phyloP scores from a whole-genome alignment of 2,888 invertebrate genomes.

The Drosophila formosana region DNA sequence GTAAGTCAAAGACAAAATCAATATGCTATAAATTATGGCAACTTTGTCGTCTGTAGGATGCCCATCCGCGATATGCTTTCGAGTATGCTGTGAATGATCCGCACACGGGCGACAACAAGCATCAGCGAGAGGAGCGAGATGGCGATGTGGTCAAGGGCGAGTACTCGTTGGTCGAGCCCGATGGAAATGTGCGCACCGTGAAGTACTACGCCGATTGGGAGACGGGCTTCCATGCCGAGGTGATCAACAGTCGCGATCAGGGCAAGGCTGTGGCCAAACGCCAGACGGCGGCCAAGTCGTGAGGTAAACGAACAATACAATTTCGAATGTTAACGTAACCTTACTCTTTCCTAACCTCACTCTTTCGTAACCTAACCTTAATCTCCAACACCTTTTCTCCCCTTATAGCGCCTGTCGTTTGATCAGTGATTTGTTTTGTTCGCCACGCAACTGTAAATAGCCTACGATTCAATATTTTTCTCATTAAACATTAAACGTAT shows the following conservation, averaged over 20 bases:
- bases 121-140: slow-evolving; percentile 90
- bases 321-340: background rate
- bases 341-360: background rate
- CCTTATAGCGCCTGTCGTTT: slow-evolving; percentile 13
- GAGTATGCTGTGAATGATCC: slow-evolving; percentile 91
- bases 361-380: background rate
- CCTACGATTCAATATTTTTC: slow-evolving; percentile 68
- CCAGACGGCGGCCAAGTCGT: slow-evolving; percentile 66
- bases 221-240: slow-evolving; percentile 91
- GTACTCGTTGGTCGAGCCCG: slow-evolving; percentile 90
- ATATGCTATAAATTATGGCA: background rate
- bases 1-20: slow-evolving; percentile 84
- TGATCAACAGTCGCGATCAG: slow-evolving; percentile 88
- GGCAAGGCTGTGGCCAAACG: slow-evolving; percentile 83
- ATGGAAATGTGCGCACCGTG: slow-evolving; percentile 91
- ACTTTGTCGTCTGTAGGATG: slow-evolving; percentile 85
- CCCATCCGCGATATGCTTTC: slow-evolving; percentile 89
- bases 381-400: background rate
- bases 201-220: slow-evolving; percentile 92
- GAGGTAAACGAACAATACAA: slow-evolving; percentile 30
- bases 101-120: slow-evolving; percentile 90
- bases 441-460: slow-evolving; percentile 75
- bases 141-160: slow-evolving; percentile 91
- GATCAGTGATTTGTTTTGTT: slow-evolving; percentile 50
- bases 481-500: slow-evolving; percentile 77